phyloP scores from a whole-genome alignment of 2,888 invertebrate species.

The Stenurella melanura region DNA sequence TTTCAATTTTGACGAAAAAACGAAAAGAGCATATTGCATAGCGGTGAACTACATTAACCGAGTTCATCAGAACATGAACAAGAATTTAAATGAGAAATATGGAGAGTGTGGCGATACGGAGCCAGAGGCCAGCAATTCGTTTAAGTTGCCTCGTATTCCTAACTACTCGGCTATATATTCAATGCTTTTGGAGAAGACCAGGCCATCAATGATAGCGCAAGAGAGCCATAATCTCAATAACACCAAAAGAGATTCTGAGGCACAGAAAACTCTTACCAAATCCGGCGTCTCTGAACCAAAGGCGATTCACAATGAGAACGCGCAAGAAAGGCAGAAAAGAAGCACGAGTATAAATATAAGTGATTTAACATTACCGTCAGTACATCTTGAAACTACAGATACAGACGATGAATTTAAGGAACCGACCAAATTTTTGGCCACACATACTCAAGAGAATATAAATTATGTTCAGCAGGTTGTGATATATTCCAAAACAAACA shows the following conservation, averaged over 20 bases:
- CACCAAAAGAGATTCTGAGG: not conserved
- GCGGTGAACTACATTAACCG: slow-evolving; percentile 53
- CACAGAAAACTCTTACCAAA: not conserved
- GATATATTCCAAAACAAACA: not conserved
- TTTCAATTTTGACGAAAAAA: slow-evolving; percentile 41
- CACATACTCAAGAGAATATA: slow-evolving; percentile 1
- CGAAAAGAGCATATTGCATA: slow-evolving; percentile 33
- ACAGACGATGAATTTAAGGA: not conserved
- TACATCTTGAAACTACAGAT: not conserved
- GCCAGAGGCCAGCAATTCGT: slow-evolving; percentile 30
- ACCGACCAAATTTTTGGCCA: not conserved
- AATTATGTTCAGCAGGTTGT: slow-evolving; percentile 11
- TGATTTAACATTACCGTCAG: not conserved
- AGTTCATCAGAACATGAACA: slow-evolving; percentile 51
- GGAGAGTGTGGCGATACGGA: slow-evolving; percentile 26
- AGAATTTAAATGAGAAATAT: slow-evolving; percentile 36
- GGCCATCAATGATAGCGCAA: not conserved
- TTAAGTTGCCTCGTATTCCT: slow-evolving; percentile 53
- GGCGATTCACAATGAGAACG: not conserved
- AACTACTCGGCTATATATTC: slow-evolving; percentile 47
- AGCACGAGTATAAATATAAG: not conserved
- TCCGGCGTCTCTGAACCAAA: not conserved
- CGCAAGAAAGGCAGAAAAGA: not conserved
- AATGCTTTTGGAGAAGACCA: slow-evolving; percentile 33
- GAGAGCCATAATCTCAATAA: not conserved